Evolutionary conservation across 2,113 vertebrate genomes (phyloP).

Genomic region (Amblyornis subalaris): DNA sequence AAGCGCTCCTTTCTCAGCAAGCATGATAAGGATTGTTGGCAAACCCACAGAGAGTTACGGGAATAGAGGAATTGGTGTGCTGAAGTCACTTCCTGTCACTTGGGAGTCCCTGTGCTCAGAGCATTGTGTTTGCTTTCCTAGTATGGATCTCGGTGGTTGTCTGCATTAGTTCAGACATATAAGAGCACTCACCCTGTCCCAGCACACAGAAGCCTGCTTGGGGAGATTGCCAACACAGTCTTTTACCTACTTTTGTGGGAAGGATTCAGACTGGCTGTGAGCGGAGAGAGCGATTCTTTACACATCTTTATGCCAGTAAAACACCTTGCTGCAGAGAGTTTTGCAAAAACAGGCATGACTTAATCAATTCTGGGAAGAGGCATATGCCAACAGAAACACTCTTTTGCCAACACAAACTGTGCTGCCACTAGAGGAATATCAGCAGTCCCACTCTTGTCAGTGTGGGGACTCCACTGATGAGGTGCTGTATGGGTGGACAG

Average conservation of each 20-base stretch:
- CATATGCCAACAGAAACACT: constrained; percentile 47
- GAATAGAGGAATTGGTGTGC: constrained; percentile 52
- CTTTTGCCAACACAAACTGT: neutral
- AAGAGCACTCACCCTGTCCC: neutral
- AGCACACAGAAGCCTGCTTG: neutral
- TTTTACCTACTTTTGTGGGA: neutral
- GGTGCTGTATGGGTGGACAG: neutral
- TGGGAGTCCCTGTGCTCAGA: constrained; percentile 9
- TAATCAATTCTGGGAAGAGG: constrained; percentile 8
- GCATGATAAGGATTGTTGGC: constrained; percentile 47
- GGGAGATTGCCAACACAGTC: neutral
- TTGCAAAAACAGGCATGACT: neutral
- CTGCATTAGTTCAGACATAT: neutral
- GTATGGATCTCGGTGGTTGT: neutral
- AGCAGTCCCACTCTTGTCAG: neutral
- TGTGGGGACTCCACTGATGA: neutral
- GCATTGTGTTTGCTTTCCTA: constrained; percentile 31
- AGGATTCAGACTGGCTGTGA: neutral
- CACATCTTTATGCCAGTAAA: neutral
- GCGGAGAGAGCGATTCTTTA: neutral
- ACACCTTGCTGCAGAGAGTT: constrained; percentile 14
- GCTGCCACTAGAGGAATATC: neutral
- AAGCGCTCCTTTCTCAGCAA: constrained; percentile 41
- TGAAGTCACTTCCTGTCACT: constrained; percentile 58
- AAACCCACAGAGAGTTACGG: constrained; percentile 45